phyloP scores from a whole-genome alignment of 2,797 vertebrate genomes.

The Acanthurus leucopareius region DNA sequence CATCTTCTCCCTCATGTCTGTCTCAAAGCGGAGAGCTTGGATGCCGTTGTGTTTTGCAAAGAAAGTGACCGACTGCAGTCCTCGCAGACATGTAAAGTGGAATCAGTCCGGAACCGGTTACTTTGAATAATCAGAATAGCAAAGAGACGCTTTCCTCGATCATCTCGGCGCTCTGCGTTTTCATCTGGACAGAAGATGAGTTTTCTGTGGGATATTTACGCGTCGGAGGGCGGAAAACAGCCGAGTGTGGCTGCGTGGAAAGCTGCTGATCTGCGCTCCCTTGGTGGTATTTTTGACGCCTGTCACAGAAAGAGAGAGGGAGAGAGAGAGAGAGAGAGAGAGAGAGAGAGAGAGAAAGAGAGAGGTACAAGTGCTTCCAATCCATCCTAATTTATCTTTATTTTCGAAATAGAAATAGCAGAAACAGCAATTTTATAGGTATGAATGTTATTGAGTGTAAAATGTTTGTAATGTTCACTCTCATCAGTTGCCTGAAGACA shows the following conservation, averaged over 20 bases:
- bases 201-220: conserved; percentile 38
- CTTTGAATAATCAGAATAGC: conserved; percentile 42
- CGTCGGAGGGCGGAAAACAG: conserved; percentile 34
- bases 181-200: not conserved
- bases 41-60: conserved; percentile 23
- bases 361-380: not conserved
- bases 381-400: not conserved
- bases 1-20: conserved; percentile 58
- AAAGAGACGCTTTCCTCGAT: conserved; percentile 9
- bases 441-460: not conserved
- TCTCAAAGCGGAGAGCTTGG: conserved; percentile 10
- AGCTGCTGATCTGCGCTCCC: conserved; percentile 65
- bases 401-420: not conserved
- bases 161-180: conserved; percentile 5
- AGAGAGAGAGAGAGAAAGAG: not conserved
- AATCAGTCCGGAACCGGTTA: conserved; percentile 36
- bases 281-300: conserved; percentile 70
- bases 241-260: conserved; percentile 39
- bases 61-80: conserved; percentile 37
- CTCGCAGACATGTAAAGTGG: conserved; percentile 53
- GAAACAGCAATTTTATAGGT: not conserved
- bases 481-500: not conserved
- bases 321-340: too few relatives aligned
- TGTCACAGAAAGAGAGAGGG: conserved; percentile 48
- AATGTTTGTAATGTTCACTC: not conserved